A percentile compares a stretch with the other conserved stretches of the same genome.
These are phyloP conservation scores for Isoperla grammatica DNA, from an alignment of 2,888 invertebrate species.

Conservation along the genomic window DNA sequence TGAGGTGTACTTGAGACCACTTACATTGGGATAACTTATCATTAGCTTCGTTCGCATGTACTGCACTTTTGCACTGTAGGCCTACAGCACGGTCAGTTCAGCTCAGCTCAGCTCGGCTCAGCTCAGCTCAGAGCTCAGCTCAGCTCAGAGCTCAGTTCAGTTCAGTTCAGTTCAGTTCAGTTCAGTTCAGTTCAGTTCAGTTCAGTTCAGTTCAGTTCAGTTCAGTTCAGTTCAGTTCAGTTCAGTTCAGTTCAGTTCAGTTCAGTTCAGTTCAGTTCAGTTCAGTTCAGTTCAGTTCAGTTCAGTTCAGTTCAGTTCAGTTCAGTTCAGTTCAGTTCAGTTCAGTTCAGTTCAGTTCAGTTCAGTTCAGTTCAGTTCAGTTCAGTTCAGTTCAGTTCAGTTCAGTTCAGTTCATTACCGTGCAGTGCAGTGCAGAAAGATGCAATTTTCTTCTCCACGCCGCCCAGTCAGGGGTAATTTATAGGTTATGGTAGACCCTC, in stretches of 20 bases:
- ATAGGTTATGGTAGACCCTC: too few relatives aligned
- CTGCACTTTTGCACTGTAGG: too few relatives aligned
- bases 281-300: conserved; percentile 11
- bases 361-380: conserved; percentile 15
- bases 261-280: conserved; percentile 15
- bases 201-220: conserved; percentile 15
- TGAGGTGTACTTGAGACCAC: too few relatives aligned
- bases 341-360: conserved; percentile 14
- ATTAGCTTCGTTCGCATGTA: too few relatives aligned
- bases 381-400: conserved; percentile 15
- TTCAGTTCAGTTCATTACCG: conserved; percentile 10
- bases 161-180: conserved; percentile 15
- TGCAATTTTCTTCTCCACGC: conserved; percentile 6
- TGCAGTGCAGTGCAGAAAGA: conserved; percentile 6
- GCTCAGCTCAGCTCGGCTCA: conserved; percentile 11
- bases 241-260: conserved; percentile 15
- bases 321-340: conserved; percentile 15
- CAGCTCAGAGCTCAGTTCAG: conserved; percentile 18
- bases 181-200: conserved; percentile 15
- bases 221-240: conserved; percentile 15
- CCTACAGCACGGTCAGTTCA: too few relatives aligned
- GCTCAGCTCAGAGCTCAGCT: conserved; percentile 15
- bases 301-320: conserved; percentile 15
- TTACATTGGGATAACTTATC: too few relatives aligned
- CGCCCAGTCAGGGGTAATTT: too few relatives aligned